Percentiles rank a stretch among this genome's conserved stretches.
These are phyloP conservation scores for Epizoanthus fatuus DNA, from an alignment of 92 coral and sea anemone species.

Conservation along the genomic window DNA sequence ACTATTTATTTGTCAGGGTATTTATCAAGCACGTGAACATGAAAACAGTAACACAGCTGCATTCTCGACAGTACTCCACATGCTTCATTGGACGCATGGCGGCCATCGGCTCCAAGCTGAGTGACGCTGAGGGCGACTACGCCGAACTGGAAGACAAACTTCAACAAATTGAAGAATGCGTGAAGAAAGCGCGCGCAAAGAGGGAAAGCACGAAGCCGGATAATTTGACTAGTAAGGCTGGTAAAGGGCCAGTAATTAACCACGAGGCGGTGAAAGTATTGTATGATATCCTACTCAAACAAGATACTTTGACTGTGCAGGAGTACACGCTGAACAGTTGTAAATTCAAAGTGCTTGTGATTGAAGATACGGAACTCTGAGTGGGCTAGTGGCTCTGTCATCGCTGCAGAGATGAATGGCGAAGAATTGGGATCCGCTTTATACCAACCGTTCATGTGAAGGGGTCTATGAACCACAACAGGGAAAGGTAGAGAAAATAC, in stretches of 20 bases:
- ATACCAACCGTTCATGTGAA: no score
- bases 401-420: background rate
- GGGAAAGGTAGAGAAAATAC: no score
- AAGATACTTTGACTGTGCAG: conserved; percentile 77
- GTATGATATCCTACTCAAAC: conserved; percentile 73
- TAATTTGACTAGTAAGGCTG: background rate
- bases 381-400: background rate
- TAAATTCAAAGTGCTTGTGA: conserved; percentile 82
- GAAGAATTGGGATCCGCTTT: background rate
- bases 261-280: conserved; percentile 75
- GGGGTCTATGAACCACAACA: no score
- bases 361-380: conserved; percentile 89
- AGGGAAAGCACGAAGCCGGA: background rate
- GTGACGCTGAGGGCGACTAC: conserved; percentile 42
- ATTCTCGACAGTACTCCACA: conserved; percentile 25
- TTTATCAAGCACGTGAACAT: conserved; percentile 37
- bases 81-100: conserved; percentile 35
- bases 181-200: conserved; percentile 26
- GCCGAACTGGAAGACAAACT: conserved; percentile 30
- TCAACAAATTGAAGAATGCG: conserved; percentile 35
- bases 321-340: conserved; percentile 84
- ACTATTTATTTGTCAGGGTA: conserved; percentile 8
- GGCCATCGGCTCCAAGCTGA: conserved; percentile 30
- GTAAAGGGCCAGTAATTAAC: background rate
- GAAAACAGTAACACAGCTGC: conserved; percentile 27